A percentile compares a stretch with the other conserved stretches of the same genome.
Conservation (phyloP, 2,797 vertebrate genomes). For the Telmatherina bonti region DNA sequence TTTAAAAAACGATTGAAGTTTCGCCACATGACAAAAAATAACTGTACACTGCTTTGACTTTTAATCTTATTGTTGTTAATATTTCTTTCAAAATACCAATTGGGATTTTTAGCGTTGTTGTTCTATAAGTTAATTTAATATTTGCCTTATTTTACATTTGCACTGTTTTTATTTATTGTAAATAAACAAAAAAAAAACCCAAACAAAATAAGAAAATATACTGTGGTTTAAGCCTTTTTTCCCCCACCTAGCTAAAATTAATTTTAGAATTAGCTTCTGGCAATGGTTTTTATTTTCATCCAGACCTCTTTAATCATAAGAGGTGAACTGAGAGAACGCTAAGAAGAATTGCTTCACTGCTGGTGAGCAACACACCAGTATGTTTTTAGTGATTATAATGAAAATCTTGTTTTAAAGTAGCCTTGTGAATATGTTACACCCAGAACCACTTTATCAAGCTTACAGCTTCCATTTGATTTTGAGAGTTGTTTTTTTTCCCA, state of each 20-base stretch:
- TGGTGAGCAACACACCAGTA: conserved; percentile 4
- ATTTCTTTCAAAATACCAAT: conserved; percentile 50
- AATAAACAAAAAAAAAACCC: conserved; percentile 21
- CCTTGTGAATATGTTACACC: conserved; percentile 19
- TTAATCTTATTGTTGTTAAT: conserved; percentile 57
- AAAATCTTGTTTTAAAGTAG: conserved; percentile 17
- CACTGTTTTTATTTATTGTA: conserved; percentile 33
- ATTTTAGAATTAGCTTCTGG: conserved; percentile 29
- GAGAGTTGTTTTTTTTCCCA: conserved; percentile 9
- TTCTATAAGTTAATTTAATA: conserved; percentile 59
- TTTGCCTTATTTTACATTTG: conserved; percentile 77
- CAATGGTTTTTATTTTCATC: background rate
- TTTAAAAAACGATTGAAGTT: conserved; percentile 60
- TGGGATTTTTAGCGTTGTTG: conserved; percentile 53
- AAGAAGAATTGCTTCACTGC: conserved; percentile 13
- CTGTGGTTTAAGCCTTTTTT: background rate
- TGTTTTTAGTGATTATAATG: conserved; percentile 18
- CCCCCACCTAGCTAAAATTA: conserved; percentile 19
- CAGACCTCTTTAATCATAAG: background rate
- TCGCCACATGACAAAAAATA: conserved; percentile 35
- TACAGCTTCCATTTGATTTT: conserved; percentile 21
- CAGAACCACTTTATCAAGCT: conserved; percentile 14
- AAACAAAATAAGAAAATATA: background rate
- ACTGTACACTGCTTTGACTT: conserved; percentile 40
- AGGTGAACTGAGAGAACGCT: conserved; percentile 6